phyloP scores from a whole-genome alignment of 2,113 vertebrate species.

The Psittacara wagleri region DNA sequence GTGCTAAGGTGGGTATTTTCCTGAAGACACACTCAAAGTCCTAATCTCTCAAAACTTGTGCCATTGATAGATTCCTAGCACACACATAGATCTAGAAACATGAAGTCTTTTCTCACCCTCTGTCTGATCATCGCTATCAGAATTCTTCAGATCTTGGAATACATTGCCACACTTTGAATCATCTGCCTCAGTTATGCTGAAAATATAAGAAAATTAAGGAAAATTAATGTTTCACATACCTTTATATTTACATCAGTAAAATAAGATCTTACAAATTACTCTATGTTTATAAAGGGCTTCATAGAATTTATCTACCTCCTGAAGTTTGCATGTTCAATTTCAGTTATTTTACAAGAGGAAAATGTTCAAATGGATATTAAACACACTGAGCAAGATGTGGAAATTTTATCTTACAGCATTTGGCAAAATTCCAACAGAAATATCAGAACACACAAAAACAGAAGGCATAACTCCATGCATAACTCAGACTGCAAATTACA shows the following conservation, averaged over 20 bases:
- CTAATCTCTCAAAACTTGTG: neutral
- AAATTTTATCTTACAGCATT: neutral
- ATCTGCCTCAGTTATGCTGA: constrained; percentile 22
- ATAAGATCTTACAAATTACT: neutral
- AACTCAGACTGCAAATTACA: neutral
- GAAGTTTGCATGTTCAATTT: neutral
- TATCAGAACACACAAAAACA: neutral
- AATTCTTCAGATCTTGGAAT: constrained; percentile 9
- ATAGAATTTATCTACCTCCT: neutral
- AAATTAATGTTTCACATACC: neutral
- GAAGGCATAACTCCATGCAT: neutral
- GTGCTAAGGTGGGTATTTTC: neutral
- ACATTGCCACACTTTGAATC: neutral
- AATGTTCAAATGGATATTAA: neutral
- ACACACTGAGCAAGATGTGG: neutral
- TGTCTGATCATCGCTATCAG: neutral
- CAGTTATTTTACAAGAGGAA: neutral
- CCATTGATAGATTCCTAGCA: neutral
- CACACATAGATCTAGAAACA: neutral
- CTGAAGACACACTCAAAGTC: neutral
- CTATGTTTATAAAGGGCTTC: neutral
- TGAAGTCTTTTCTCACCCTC: constrained; percentile 26
- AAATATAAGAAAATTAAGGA: constrained; percentile 7
- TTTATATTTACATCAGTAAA: neutral
- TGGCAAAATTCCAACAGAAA: neutral